Percentiles rank a stretch among this genome's conserved stretches.
Conservation (phyloP, 1,140 invertebrate genomes). For the Cepaea nemoralis region DNA sequence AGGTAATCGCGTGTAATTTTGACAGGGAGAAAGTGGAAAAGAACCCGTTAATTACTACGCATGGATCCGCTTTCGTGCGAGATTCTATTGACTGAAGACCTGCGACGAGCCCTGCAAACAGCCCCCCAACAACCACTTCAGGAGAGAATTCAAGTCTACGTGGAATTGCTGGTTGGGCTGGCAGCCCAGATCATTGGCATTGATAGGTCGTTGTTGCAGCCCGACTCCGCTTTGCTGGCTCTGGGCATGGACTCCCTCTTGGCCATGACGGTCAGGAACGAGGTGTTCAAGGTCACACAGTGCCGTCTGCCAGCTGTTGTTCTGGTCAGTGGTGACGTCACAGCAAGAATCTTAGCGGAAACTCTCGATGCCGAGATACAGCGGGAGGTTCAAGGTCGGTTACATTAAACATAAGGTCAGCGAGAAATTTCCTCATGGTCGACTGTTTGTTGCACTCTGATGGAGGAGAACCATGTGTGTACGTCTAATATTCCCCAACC, state of each 20-base stretch:
- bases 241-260: conserved; percentile 48
- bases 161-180: neutral
- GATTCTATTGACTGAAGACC: neutral
- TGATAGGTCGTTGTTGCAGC: conserved; percentile 6
- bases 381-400: neutral
- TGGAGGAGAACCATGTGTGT: too few relatives aligned
- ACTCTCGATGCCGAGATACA: conserved; percentile 18
- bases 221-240: conserved; percentile 30
- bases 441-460: too few relatives aligned
- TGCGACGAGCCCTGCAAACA: neutral
- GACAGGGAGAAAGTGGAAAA: too few relatives aligned
- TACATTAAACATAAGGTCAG: too few relatives aligned
- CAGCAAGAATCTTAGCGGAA: conserved; percentile 17
- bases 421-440: too few relatives aligned
- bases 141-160: neutral
- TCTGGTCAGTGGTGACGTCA: conserved; percentile 36
- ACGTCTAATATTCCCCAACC: too few relatives aligned
- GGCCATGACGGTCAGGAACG: conserved; percentile 42
- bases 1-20: too few relatives aligned
- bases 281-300: conserved; percentile 33
- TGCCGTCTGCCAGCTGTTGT: conserved; percentile 23
- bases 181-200: conserved; percentile 33
- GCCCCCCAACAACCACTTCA: neutral
- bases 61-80: neutral
- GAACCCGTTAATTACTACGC: too few relatives aligned